Conservation (phyloP, 2,888 invertebrate species). For the Drosophila limbata region DNA sequence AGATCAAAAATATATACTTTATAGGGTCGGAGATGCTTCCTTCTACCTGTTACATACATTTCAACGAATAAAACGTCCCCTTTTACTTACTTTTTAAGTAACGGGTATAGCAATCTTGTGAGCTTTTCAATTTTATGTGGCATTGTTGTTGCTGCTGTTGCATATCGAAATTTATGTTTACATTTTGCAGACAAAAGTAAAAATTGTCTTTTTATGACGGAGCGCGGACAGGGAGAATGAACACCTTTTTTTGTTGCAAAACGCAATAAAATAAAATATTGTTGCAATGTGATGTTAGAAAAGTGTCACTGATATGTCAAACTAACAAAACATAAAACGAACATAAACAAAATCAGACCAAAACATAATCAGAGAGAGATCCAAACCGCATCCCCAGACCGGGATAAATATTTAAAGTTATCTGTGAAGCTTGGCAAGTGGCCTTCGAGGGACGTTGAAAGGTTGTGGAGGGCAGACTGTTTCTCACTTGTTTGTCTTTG, state of each 20-base stretch:
- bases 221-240: slow-evolving; percentile 16
- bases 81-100: too few species aligned
- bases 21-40: too few species aligned
- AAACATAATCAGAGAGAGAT: slow-evolving; percentile 1
- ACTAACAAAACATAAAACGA: slow-evolving; percentile 76
- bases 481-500: slow-evolving; percentile 76
- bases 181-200: slow-evolving; percentile 70
- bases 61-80: too few species aligned
- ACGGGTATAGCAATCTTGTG: slow-evolving; percentile 43
- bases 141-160: slow-evolving; percentile 40
- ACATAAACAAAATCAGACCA: slow-evolving; percentile 63
- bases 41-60: too few species aligned
- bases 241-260: slow-evolving; percentile 32
- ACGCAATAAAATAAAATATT: slow-evolving; percentile 77
- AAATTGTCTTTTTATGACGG: slow-evolving; percentile 73
- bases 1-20: too few species aligned
- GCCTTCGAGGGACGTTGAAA: slow-evolving; percentile 3
- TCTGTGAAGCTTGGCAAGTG: slow-evolving; percentile 73
- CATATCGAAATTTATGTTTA: slow-evolving; percentile 72
- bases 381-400: slow-evolving; percentile 15
- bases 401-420: slow-evolving; percentile 75
- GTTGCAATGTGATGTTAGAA: slow-evolving; percentile 61
- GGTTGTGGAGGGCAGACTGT: slow-evolving; percentile 32
- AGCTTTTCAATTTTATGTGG: slow-evolving; percentile 74
- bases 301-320: slow-evolving; percentile 82